Percentiles rank a stretch among this genome's conserved stretches.
phyloP scores from a whole-genome alignment of 2,888 invertebrate genomes.

The Spilarctia lutea region DNA sequence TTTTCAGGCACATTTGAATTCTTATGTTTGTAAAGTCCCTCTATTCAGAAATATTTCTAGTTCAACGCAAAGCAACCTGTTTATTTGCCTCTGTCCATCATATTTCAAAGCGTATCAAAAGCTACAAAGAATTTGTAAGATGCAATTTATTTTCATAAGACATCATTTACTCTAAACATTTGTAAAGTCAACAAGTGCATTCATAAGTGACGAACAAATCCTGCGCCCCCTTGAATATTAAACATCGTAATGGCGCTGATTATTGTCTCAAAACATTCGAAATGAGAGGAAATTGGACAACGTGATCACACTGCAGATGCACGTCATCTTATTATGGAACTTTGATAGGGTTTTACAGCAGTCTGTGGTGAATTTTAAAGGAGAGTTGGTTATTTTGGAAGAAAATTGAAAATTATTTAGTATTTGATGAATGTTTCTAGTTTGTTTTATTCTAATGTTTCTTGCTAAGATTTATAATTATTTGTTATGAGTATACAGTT shows the following conservation, averaged over 20 bases:
- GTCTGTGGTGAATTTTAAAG: conserved; percentile 46
- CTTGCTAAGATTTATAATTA: not conserved
- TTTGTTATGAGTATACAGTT: not conserved
- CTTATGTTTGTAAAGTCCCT: too few species aligned
- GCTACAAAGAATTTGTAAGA: not conserved
- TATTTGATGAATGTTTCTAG: not conserved
- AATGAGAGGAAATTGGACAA: conserved; percentile 70
- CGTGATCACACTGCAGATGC: conserved; percentile 68
- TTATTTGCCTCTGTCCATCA: not conserved
- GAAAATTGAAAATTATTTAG: not conserved
- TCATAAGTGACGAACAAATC: conserved; percentile 46
- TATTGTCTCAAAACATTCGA: conserved; percentile 74
- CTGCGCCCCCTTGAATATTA: conserved; percentile 50
- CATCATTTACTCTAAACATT: conserved; percentile 14
- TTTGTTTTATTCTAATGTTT: not conserved
- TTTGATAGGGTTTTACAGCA: conserved; percentile 50
- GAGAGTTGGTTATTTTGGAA: conserved; percentile 20
- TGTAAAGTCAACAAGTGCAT: conserved; percentile 26
- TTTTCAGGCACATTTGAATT: too few species aligned
- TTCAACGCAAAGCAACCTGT: not conserved
- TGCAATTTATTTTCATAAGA: conserved; percentile 10
- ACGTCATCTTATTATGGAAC: conserved; percentile 65
- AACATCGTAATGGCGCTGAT: conserved; percentile 74
- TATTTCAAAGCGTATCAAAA: not conserved
- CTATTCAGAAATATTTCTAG: too few species aligned